These are phyloP conservation scores for Pipa parva DNA, from an alignment of 2,113 vertebrate genomes.

Conservation along the genomic window DNA sequence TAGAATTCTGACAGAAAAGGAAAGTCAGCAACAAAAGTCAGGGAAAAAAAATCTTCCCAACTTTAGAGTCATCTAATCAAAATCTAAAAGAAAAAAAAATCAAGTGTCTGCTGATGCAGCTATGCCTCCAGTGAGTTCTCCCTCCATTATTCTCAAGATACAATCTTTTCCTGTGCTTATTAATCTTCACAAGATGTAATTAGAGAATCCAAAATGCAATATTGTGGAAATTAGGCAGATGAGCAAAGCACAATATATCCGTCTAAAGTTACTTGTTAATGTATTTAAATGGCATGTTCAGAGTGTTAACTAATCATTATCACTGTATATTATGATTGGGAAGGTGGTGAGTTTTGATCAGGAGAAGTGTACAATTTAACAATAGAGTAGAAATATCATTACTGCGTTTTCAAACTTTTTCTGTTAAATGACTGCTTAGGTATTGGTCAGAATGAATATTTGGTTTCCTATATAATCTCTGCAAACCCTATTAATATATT, in stretches of 20 bases:
- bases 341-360: constrained; percentile 44
- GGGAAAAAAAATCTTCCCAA: not conserved
- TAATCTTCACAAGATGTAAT: constrained; percentile 44
- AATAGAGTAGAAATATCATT: constrained; percentile 30
- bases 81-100: not conserved
- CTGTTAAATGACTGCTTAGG: too few species aligned
- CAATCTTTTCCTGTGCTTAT: constrained; percentile 29
- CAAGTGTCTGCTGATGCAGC: not conserved
- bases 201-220: constrained; percentile 39
- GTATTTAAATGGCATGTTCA: constrained; percentile 42
- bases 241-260: constrained; percentile 14
- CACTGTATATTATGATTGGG: constrained; percentile 42
- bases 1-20: not conserved
- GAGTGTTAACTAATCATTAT: constrained; percentile 44
- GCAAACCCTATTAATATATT: too few species aligned
- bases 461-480: too few species aligned
- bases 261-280: constrained; percentile 43
- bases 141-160: constrained; percentile 31
- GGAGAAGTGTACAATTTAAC: constrained; percentile 15
- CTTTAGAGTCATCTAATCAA: not conserved
- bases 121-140: constrained; percentile 9
- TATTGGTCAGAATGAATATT: too few species aligned
- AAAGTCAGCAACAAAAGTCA: not conserved
- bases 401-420: not conserved
- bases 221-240: constrained; percentile 47